Base-by-base conservation (phyloP, 2,888 invertebrate genomes). In the Lasioglossum vierecki region DNA sequence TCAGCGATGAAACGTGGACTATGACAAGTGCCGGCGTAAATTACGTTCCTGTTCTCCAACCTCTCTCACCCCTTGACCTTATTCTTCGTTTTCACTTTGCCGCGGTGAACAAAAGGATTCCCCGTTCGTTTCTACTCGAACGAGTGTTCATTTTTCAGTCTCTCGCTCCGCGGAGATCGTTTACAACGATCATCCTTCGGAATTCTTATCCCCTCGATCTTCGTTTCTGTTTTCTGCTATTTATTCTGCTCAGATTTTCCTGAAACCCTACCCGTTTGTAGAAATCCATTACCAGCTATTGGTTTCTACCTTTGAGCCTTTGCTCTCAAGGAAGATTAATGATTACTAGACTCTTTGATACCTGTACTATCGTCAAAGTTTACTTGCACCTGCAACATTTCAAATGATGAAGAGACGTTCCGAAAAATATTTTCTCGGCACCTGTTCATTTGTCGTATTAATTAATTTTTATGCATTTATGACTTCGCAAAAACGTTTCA, bases 61-160 rank as follows among this genome's bases (percentile, higher is more conserved):
- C 71, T 78, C 41, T 79, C 63, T 79, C 75, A 53, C 63, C 74
- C 75, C 75, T 81, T 77, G 72, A 86, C 74, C 82, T 75, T 82
- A 76, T 82, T 84, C 82, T 73, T 70, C 18, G 73, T 78, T 86
- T 78, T 73, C 60, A 73, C 75, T 80, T 80, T 13, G 44, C 35
- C 63, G 35, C 15, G 15, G 11, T 0, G 46, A 81, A 83, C 79
- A 79, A 79, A 74, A 73, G 75, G 74, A 76, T 41, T 60, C 53
- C 53, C 63, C 13, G 4, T 41, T 22, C 35, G 39, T 57, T 35
- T n/a, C 39, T 44, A 15, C 41, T 75, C 60, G 68, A 30, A 70
- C 13, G 68, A 68, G 41, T 15, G 70, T 71, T 77, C 49, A 78
- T 73, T 77, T 72, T 46, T 79, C 44, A 53, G n/a, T 30, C 11